phyloP scores from a whole-genome alignment of 2,797 vertebrate species.

The Hemibagrus guttatus region DNA sequence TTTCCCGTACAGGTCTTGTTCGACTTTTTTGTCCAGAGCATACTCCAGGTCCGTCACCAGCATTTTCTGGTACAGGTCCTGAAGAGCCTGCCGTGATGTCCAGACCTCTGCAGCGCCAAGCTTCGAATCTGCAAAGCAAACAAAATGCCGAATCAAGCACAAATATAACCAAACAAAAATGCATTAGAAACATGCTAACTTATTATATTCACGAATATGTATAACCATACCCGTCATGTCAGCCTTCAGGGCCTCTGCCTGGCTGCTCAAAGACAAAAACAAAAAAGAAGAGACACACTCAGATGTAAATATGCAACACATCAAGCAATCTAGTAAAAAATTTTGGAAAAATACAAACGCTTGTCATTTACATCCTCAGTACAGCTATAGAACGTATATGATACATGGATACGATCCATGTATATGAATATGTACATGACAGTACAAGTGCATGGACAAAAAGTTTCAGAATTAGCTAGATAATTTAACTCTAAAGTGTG shows the following conservation, averaged over 20 bases:
- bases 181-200: not conserved
- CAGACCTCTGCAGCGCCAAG: slow-evolving; percentile 96
- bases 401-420: no score
- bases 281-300: slow-evolving; percentile 13
- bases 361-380: not conserved
- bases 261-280: slow-evolving; percentile 75
- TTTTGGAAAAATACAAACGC: not conserved
- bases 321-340: not conserved
- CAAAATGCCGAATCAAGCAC: not conserved
- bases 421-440: no score
- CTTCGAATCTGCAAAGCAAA: slow-evolving; percentile 83
- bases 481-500: no score
- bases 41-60: slow-evolving; percentile 98
- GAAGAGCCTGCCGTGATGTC: slow-evolving; percentile 96
- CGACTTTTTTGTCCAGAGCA: slow-evolving; percentile 99
- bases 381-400: no score
- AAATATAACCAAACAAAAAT: not conserved
- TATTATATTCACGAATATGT: not conserved
- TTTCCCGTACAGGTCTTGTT: slow-evolving; percentile 95
- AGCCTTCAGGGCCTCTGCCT: slow-evolving; percentile 99
- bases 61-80: slow-evolving; percentile 99
- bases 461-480: no score
- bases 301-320: not conserved
- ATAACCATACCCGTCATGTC: slow-evolving; percentile 93
- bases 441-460: no score